Evolutionary conservation across 2,888 invertebrate species (phyloP).

Genomic region (Macrophya annulata): DNA sequence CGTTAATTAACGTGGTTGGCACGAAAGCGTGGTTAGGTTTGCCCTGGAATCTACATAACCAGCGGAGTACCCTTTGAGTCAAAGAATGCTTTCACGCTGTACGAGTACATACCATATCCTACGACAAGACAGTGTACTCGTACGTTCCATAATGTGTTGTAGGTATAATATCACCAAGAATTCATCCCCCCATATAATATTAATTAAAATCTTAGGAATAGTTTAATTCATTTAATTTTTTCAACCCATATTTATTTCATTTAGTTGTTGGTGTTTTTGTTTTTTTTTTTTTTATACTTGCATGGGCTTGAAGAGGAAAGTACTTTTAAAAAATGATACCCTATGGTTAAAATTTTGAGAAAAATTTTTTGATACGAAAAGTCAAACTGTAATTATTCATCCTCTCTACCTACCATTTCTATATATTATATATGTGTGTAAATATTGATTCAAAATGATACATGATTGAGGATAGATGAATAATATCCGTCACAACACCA

Average conservation of each 20-base stretch:
- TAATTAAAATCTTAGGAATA: constrained; percentile 8
- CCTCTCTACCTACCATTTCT: background rate
- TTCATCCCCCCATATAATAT: constrained; percentile 7
- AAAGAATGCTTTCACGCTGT: constrained; percentile 46
- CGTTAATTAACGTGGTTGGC: constrained; percentile 54
- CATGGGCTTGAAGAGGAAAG: too few species aligned
- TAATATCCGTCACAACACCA: background rate
- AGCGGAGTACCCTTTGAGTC: constrained; percentile 38
- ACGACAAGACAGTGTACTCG: constrained; percentile 9
- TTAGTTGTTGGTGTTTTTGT: background rate
- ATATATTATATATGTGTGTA: background rate
- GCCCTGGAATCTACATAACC: constrained; percentile 47
- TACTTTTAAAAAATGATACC: too few species aligned
- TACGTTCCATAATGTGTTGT: background rate
- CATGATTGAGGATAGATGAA: background rate
- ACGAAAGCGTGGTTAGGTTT: constrained; percentile 48
- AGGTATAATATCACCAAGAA: background rate
- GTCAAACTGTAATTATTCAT: background rate
- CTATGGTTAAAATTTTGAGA: too few species aligned
- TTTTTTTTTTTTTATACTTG: background rate
- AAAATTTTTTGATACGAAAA: background rate
- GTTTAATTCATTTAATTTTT: background rate
- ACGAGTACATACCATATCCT: background rate
- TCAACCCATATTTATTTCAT: background rate
- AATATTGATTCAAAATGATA: constrained; percentile 3